Evolutionary conservation across 2,888 invertebrate genomes (phyloP).

Genomic region (Monoplex corrugatus): DNA sequence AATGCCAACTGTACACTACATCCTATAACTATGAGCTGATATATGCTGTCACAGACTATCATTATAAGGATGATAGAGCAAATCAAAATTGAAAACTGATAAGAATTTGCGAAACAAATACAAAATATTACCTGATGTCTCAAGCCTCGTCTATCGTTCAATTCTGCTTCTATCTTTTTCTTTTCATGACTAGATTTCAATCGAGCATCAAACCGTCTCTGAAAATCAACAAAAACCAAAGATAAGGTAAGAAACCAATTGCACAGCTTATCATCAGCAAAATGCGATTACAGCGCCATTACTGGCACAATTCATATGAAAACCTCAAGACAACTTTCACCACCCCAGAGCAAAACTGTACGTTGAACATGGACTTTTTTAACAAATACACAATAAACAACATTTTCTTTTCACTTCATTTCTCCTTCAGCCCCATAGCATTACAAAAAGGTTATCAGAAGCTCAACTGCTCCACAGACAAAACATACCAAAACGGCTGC

Average conservation of each 20-base stretch:
- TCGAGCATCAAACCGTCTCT: slow-evolving; percentile 71
- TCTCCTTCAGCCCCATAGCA: background rate
- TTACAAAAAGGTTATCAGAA: no score
- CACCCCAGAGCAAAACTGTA: background rate
- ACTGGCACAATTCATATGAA: no score
- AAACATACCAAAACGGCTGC: background rate
- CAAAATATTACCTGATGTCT: slow-evolving; percentile 67
- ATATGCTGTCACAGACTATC: no score
- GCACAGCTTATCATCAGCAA: no score
- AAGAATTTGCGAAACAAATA: background rate
- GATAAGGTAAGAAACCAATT: background rate
- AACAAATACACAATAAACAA: background rate
- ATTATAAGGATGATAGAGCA: no score
- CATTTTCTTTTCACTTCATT: background rate
- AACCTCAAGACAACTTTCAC: background rate
- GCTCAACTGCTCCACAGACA: no score
- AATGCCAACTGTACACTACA: no score
- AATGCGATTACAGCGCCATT: no score
- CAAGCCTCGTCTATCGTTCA: slow-evolving; percentile 73
- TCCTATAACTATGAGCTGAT: no score
- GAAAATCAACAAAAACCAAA: slow-evolving; percentile 21
- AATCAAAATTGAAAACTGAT: no score
- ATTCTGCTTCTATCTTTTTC: slow-evolving; percentile 68
- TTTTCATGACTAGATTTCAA: slow-evolving; percentile 70
- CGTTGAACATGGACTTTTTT: background rate